Evolutionary conservation across 2,113 vertebrate species (phyloP).

Genomic region (Phrynosoma platyrhinos): DNA sequence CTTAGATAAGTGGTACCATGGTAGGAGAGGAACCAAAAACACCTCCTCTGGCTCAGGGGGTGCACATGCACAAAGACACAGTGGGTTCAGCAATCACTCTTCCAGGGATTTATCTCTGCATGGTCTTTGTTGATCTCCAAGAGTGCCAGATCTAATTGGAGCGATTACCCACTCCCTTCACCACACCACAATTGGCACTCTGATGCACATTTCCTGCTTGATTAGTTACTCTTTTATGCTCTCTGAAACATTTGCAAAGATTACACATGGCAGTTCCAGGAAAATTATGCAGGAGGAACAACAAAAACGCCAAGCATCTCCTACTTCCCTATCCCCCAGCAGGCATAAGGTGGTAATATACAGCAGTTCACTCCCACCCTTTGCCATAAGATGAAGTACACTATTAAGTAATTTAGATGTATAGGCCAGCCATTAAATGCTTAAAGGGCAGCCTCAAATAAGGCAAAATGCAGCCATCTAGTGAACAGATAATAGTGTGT

Average conservation of each 20-base stretch:
- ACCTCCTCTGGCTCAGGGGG: background rate
- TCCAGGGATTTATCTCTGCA: background rate
- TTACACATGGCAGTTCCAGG: slow-evolving; percentile 3
- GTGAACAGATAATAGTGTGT: background rate
- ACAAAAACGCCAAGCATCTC: background rate
- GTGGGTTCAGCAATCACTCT: background rate
- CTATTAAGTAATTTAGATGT: background rate
- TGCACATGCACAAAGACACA: background rate
- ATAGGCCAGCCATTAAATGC: background rate
- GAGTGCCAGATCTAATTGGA: slow-evolving; percentile 1
- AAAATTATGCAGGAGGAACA: background rate
- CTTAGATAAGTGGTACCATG: background rate
- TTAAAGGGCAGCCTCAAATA: background rate
- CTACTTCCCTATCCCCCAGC: background rate
- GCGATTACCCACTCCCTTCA: background rate
- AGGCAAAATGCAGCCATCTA: too few species aligned
- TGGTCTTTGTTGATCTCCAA: background rate
- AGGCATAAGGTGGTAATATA: background rate
- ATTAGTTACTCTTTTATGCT: slow-evolving; percentile 18
- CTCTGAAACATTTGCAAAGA: slow-evolving; percentile 10
- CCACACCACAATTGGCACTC: background rate
- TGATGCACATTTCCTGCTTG: background rate
- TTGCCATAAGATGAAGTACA: background rate
- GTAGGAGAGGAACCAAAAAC: background rate
- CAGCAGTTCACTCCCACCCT: background rate